Conservation (phyloP, 2,888 invertebrate genomes). For the Pyralis farinalis region DNA sequence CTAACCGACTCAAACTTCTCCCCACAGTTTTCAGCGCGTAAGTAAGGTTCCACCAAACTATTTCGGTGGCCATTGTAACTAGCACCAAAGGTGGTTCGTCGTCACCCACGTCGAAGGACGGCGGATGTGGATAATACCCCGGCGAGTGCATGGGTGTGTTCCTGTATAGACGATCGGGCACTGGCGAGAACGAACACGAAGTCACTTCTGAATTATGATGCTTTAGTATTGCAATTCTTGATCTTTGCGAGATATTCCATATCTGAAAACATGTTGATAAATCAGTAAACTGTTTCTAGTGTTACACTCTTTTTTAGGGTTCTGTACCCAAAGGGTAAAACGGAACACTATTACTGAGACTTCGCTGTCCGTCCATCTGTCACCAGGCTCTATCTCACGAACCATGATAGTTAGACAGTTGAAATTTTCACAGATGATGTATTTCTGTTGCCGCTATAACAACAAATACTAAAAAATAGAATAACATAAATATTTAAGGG, state of each 20-base stretch:
- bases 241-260: constrained; percentile 67
- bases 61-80: constrained; percentile 79
- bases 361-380: too few species aligned
- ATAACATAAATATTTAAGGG: too few species aligned
- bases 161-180: constrained; percentile 53
- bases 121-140: constrained; percentile 15
- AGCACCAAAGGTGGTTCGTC: constrained; percentile 68
- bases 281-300: too few species aligned
- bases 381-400: too few species aligned
- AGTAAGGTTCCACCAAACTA: constrained; percentile 81
- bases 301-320: too few species aligned
- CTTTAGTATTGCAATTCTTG: constrained; percentile 56
- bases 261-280: constrained; percentile 42
- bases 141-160: constrained; percentile 24
- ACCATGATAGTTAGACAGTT: too few species aligned
- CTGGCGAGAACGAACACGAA: constrained; percentile 75
- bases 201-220: constrained; percentile 79
- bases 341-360: too few species aligned
- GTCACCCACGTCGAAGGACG: constrained; percentile 30
- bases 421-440: too few species aligned
- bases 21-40: constrained; percentile 42
- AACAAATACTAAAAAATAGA: too few species aligned
- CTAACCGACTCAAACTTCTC: background rate
- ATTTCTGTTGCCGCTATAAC: too few species aligned
- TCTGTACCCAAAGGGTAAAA: too few species aligned